Evolutionary conservation across 2,113 vertebrate genomes (phyloP), one percentile per base, ranked within the genome.

Genomic region (Cottus gobio): DNA sequence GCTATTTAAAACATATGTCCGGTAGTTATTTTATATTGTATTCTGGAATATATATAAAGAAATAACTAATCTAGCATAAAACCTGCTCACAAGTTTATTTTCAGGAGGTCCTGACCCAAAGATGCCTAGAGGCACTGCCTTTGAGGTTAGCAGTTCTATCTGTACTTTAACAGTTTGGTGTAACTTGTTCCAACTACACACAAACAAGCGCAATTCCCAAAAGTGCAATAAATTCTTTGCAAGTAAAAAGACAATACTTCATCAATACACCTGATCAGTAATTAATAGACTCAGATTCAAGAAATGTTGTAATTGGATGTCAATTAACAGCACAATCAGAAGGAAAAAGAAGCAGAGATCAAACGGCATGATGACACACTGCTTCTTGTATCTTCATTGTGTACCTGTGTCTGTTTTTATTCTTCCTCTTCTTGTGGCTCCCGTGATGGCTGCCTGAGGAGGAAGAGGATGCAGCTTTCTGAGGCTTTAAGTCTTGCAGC

Each of bases 381-480:
- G 0, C 2, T n/a, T 46, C 37, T 44, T 54, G n/a, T 16, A 36
- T 26, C 12, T 60, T 24, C 4, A 61, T 54, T 52, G 39, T n/a
- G 8, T 85, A 99, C 98, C 98, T 99, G 96, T 99, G 98, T 86
- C 98, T 94, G 91, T 99, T 99, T 95, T 99, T 99, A 93, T 99
- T 99, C 96, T 99, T 99, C 89, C 98, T 88, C 86, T 99, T 99
- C 96, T 99, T 99, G 95, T 99, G 98, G 94, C 97, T 99, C 84
- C 96, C 97, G 79, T 99, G 98, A 87, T 99, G 98, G 80, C 97
- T 96, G 80, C 96, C 95, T 0, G 97, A 97, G 71, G 97, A 98
- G 1, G 98, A 98, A 0, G 98, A 98, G 3, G 98, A 98, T 50
- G 97, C 96, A 0, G 97, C 97, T 90, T 99, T 99, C 93, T 99